Conservation (phyloP, 2,797 vertebrate genomes). For the Hyperoplus immaculatus region DNA sequence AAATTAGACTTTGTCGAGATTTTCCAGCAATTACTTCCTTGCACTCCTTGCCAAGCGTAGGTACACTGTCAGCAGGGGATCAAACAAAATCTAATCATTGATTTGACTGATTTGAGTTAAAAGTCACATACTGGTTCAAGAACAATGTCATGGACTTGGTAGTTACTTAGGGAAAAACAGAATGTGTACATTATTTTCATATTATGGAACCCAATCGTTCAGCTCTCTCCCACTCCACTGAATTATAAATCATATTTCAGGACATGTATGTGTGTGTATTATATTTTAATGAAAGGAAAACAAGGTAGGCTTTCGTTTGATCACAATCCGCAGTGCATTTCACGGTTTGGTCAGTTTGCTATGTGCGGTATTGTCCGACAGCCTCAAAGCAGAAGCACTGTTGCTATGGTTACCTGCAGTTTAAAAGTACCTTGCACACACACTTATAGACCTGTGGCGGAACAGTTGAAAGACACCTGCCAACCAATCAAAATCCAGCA, state of each 20-base stretch:
- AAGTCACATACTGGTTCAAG: not conserved
- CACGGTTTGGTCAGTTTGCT: conserved; percentile 12
- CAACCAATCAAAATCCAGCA: conserved; percentile 6
- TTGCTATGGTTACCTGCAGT: conserved; percentile 56
- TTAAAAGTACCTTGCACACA: conserved; percentile 28
- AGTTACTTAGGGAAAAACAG: too few species aligned
- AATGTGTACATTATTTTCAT: not conserved
- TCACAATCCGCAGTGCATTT: conserved; percentile 3
- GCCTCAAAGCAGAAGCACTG: conserved; percentile 34
- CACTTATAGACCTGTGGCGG: conserved; percentile 12
- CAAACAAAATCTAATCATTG: not conserved
- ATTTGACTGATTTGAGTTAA: not conserved
- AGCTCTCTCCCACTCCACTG: not conserved
- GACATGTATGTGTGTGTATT: not conserved
- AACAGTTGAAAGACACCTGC: conserved; percentile 31
- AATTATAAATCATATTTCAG: not conserved
- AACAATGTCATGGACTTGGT: not conserved
- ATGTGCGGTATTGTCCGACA: conserved; percentile 22
- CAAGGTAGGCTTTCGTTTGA: not conserved
- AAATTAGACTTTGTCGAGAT: conserved; percentile 76
- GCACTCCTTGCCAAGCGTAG: conserved; percentile 40
- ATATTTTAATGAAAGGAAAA: conserved; percentile 14
- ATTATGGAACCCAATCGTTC: not conserved
- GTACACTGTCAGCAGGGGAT: conserved; percentile 5
- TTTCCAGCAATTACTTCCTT: conserved; percentile 74